Conservation (phyloP, 2,888 invertebrate species). For the Azorinus chamasolen region DNA sequence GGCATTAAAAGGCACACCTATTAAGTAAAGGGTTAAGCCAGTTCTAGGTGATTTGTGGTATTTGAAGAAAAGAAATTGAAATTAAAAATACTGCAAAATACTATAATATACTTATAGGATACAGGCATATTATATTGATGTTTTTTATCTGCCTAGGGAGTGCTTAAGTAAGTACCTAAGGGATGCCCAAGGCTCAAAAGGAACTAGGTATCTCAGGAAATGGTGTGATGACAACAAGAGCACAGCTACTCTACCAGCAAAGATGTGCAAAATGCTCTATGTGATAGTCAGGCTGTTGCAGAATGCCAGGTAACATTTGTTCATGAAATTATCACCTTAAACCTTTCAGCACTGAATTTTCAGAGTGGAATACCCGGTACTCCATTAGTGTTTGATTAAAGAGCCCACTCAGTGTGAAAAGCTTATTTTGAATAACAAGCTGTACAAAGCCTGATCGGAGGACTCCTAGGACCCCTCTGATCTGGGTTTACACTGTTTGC, state of each 20-base stretch:
- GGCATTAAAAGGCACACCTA: too few relatives aligned
- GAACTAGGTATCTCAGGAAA: conserved; percentile 72
- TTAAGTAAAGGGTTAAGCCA: too few relatives aligned
- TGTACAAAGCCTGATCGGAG: too few relatives aligned
- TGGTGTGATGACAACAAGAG: conserved; percentile 65
- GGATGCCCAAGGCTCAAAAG: conserved; percentile 79
- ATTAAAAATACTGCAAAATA: neutral
- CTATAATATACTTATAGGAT: neutral
- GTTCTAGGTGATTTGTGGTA: too few relatives aligned
- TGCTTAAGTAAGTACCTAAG: conserved; percentile 80
- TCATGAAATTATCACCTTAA: too few relatives aligned
- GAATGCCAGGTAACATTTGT: conserved; percentile 81
- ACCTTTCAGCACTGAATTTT: too few relatives aligned
- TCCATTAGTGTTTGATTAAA: too few relatives aligned
- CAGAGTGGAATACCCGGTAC: too few relatives aligned
- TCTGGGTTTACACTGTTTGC: too few relatives aligned
- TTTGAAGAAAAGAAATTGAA: neutral
- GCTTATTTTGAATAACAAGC: too few relatives aligned
- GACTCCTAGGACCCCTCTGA: too few relatives aligned
- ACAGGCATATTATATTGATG: neutral
- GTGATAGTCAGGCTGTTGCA: conserved; percentile 80
- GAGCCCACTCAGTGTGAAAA: too few relatives aligned
- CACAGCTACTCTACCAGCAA: conserved; percentile 55
- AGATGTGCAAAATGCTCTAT: conserved; percentile 78
- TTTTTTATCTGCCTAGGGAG: conserved; percentile 57